A percentile compares a stretch with the other conserved stretches of the same genome.
Evolutionary conservation across 2,797 vertebrate genomes (phyloP).

Genomic region (Hippoglossus hippoglossus): DNA sequence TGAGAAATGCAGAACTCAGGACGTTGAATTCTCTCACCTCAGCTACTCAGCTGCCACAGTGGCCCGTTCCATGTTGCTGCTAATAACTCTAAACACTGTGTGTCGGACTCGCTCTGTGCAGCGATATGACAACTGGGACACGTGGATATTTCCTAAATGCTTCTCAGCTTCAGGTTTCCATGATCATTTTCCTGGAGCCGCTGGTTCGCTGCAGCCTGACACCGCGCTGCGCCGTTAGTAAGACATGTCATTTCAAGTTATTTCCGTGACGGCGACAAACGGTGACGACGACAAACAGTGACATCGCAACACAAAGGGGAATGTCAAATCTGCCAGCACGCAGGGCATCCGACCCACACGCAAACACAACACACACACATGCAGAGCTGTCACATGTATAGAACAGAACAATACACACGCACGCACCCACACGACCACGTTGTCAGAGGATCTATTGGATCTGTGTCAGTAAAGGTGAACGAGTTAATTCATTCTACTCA

Average conservation of each 20-base stretch:
- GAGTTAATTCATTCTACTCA: no score
- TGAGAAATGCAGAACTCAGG: no score
- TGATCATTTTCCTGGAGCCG: conserved; percentile 4
- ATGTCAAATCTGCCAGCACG: conserved; percentile 19
- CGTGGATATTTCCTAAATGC: conserved; percentile 12
- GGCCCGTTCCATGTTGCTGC: conserved; percentile 27
- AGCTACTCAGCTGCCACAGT: background rate
- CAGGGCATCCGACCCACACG: background rate
- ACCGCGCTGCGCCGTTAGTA: background rate
- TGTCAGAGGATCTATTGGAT: no score
- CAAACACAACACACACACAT: background rate
- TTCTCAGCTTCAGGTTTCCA: conserved; percentile 10
- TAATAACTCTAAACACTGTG: conserved; percentile 43
- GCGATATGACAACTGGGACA: conserved; percentile 50
- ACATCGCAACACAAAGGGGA: background rate
- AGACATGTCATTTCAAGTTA: background rate
- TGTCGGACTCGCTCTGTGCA: conserved; percentile 21
- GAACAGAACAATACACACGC: background rate
- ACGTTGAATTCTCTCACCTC: background rate
- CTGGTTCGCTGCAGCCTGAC: background rate
- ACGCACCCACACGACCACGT: background rate
- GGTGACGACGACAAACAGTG: conserved; percentile 17
- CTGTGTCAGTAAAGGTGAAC: no score
- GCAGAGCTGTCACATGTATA: background rate
- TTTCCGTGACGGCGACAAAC: conserved; percentile 32